Percentiles rank a stretch among this genome's conserved stretches.
Evolutionary conservation across 2,797 vertebrate genomes (phyloP).

Genomic region (Leptatherina wallacei): DNA sequence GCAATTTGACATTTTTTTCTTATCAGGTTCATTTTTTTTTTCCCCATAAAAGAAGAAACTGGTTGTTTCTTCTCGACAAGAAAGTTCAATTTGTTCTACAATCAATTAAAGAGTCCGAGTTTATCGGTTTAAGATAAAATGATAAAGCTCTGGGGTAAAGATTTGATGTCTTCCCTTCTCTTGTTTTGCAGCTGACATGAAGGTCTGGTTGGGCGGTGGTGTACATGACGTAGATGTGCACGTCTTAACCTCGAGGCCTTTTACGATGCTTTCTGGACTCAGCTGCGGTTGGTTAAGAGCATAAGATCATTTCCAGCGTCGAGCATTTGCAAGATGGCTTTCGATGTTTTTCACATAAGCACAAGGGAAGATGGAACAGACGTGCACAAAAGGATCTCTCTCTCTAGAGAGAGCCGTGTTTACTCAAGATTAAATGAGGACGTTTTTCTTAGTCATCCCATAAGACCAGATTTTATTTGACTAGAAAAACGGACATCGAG

Average conservation of each 20-base stretch:
- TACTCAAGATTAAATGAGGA: slow-evolving; percentile 43
- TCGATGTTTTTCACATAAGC: neutral
- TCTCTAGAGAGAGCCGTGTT: neutral
- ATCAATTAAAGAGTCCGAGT: too few species aligned
- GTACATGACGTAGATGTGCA: neutral
- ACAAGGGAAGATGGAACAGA: slow-evolving; percentile 5
- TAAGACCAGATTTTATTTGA: slow-evolving; percentile 27
- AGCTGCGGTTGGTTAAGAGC: neutral
- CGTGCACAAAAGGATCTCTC: slow-evolving; percentile 22
- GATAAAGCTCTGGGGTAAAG: neutral
- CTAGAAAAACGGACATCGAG: slow-evolving; percentile 33
- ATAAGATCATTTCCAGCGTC: neutral
- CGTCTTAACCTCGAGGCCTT: neutral
- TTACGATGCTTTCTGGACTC: neutral
- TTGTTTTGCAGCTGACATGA: neutral
- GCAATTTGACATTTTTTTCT: neutral
- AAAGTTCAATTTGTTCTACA: neutral
- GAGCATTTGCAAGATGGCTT: neutral
- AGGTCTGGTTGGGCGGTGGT: neutral
- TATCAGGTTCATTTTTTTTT: neutral
- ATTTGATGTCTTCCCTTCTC: neutral
- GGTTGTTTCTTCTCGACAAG: too few species aligned
- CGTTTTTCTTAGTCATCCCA: slow-evolving; percentile 49
- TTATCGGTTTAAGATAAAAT: neutral
- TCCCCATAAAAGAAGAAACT: neutral